A percentile compares a stretch with the other conserved stretches of the same genome.
phyloP scores from a whole-genome alignment of 2,113 vertebrate genomes.

The Sphyrna mokarran region DNA sequence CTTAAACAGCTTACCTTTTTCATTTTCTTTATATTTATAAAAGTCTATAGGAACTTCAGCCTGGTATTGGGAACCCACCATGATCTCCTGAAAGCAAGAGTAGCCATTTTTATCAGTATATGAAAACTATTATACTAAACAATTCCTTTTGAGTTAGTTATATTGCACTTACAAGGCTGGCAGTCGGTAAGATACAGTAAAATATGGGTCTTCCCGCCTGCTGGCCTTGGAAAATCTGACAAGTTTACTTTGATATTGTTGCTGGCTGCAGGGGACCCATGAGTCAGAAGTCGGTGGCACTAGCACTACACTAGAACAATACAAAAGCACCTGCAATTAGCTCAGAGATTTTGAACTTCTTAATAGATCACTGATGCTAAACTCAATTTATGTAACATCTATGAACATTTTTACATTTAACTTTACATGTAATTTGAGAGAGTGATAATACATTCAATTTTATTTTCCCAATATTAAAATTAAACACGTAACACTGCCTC shows the following conservation, averaged over 20 bases:
- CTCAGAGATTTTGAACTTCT: background rate
- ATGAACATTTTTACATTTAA: background rate
- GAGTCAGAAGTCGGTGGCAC: background rate
- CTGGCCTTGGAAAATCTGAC: background rate
- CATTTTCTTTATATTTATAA: conserved; percentile 87
- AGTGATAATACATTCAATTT: background rate
- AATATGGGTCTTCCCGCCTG: background rate
- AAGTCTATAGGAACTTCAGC: conserved; percentile 87
- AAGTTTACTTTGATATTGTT: conserved; percentile 1
- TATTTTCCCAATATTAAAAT: background rate
- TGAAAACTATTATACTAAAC: background rate
- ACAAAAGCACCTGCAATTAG: background rate
- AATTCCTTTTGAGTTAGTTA: background rate
- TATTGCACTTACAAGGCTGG: background rate
- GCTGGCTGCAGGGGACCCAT: background rate
- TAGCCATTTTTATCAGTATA: background rate
- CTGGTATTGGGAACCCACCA: conserved; percentile 98
- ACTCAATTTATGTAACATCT: background rate
- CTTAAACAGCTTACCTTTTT: conserved; percentile 69
- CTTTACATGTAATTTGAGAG: background rate
- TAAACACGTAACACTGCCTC: background rate
- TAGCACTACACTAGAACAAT: conserved; percentile 9
- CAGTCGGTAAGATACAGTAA: background rate
- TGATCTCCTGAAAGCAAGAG: conserved; percentile 75
- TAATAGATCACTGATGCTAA: background rate